Percentiles rank a stretch among this genome's conserved stretches.
phyloP scores from a whole-genome alignment of 92 coral and sea anemone species.

The Porites evermanni region DNA sequence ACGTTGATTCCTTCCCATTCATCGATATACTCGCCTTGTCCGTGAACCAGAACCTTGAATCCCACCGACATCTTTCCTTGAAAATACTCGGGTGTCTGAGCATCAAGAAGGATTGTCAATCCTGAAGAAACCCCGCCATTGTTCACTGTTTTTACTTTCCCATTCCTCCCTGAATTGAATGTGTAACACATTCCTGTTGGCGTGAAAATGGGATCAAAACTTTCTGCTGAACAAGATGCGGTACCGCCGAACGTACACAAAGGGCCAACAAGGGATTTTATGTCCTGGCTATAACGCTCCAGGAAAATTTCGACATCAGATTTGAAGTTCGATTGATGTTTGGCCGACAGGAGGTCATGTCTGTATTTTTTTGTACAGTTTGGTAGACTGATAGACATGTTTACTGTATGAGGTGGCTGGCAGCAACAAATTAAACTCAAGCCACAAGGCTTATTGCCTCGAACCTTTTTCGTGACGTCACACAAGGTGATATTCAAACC shows the following conservation, averaged over 20 bases:
- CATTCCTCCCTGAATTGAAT: slow-evolving; percentile 47
- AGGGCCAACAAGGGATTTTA: neutral
- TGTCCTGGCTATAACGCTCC: slow-evolving; percentile 38
- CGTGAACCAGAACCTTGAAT: slow-evolving; percentile 45
- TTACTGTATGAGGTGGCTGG: neutral
- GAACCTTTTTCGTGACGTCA: slow-evolving; percentile 33
- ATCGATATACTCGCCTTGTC: slow-evolving; percentile 48
- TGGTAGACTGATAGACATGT: neutral
- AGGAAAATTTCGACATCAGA: slow-evolving; percentile 15
- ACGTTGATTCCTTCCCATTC: slow-evolving; percentile 50
- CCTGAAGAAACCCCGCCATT: slow-evolving; percentile 30
- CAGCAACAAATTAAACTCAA: slow-evolving; percentile 50
- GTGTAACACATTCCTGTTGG: slow-evolving; percentile 56
- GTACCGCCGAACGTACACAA: slow-evolving; percentile 19
- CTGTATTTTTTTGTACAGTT: slow-evolving; percentile 41
- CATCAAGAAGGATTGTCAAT: slow-evolving; percentile 31
- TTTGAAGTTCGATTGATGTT: neutral
- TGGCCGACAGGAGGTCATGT: neutral
- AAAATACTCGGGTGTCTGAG: slow-evolving; percentile 25
- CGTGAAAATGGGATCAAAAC: slow-evolving; percentile 32
- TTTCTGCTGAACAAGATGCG: neutral
- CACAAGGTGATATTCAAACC: slow-evolving; percentile 50
- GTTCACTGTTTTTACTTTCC: neutral
- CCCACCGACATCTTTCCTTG: slow-evolving; percentile 43
- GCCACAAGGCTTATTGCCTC: slow-evolving; percentile 50